phyloP scores from a whole-genome alignment of 2,113 vertebrate genomes.

The Pterophyllum scalare region DNA sequence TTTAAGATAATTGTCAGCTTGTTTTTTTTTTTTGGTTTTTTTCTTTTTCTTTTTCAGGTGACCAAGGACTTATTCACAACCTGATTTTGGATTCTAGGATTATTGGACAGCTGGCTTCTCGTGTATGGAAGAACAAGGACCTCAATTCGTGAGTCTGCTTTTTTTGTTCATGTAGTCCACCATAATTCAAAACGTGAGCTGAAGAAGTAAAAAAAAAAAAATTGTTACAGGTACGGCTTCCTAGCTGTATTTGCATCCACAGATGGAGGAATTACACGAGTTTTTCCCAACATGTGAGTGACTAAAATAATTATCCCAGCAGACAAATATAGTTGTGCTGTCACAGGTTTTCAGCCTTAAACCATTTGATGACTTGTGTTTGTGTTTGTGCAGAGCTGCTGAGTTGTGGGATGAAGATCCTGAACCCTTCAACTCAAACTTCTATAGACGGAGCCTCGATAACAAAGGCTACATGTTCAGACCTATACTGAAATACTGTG shows the following conservation, averaged over 20 bases:
- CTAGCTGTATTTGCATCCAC: slow-evolving; percentile 96
- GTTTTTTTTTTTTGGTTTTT: slow-evolving; percentile 7
- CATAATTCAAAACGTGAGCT: neutral
- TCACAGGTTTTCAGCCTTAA: neutral
- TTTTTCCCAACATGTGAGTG: slow-evolving; percentile 96
- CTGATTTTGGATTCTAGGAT: slow-evolving; percentile 95
- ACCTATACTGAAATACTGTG: slow-evolving; percentile 87
- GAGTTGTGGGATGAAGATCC: slow-evolving; percentile 95
- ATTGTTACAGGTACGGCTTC: slow-evolving; percentile 90
- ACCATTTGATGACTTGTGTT: neutral
- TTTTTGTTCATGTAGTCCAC: neutral
- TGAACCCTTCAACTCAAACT: slow-evolving; percentile 95
- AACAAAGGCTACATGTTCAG: slow-evolving; percentile 96
- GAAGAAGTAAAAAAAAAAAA: neutral
- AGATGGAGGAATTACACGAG: slow-evolving; percentile 92
- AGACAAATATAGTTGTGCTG: neutral
- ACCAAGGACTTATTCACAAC: slow-evolving; percentile 95
- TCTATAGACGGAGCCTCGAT: slow-evolving; percentile 94
- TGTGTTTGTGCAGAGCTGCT: slow-evolving; percentile 84
- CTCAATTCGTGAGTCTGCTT: slow-evolving; percentile 87
- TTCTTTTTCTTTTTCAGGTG: slow-evolving; percentile 78
- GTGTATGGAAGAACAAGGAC: slow-evolving; percentile 95
- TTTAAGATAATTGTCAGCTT: neutral
- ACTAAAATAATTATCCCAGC: neutral
- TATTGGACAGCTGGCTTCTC: slow-evolving; percentile 91